These are phyloP conservation scores for Salvator merianae DNA, from an alignment of 2,113 vertebrate genomes.

Conservation along the genomic window DNA sequence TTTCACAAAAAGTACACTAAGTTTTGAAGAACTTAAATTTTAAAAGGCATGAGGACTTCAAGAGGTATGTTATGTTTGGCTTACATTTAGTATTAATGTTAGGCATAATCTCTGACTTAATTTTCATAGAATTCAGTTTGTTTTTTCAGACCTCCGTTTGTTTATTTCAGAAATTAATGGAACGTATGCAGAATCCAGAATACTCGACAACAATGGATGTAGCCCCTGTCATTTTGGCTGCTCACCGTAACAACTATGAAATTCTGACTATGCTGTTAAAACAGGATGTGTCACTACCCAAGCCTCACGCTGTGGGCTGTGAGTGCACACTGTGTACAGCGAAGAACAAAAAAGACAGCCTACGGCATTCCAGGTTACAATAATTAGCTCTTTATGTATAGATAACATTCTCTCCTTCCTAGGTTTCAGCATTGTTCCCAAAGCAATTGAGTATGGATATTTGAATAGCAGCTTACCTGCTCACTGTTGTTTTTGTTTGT, in stretches of 20 bases:
- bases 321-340: slow-evolving; percentile 96
- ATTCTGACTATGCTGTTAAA: slow-evolving; percentile 98
- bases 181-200: slow-evolving; percentile 96
- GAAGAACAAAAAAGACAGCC: slow-evolving; percentile 98
- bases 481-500: too few relatives aligned
- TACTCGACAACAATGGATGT: slow-evolving; percentile 99
- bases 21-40: not conserved
- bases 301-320: slow-evolving; percentile 97
- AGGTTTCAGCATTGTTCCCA: not conserved
- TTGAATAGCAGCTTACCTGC: not conserved
- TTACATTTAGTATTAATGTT: slow-evolving; percentile 33
- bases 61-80: not conserved
- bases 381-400: not conserved
- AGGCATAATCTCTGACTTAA: slow-evolving; percentile 33
- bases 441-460: not conserved
- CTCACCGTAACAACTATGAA: slow-evolving; percentile 98
- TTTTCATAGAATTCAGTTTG: slow-evolving; percentile 29
- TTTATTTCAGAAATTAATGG: slow-evolving; percentile 92
- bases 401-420: not conserved
- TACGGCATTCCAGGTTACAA: slow-evolving; percentile 92
- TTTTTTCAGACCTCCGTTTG: slow-evolving; percentile 48
- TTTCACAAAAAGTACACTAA: not conserved
- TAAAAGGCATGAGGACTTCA: not conserved
- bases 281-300: slow-evolving; percentile 95
- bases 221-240: slow-evolving; percentile 96